phyloP scores from a whole-genome alignment of 2,888 invertebrate genomes.

The Eristalis intricaria region DNA sequence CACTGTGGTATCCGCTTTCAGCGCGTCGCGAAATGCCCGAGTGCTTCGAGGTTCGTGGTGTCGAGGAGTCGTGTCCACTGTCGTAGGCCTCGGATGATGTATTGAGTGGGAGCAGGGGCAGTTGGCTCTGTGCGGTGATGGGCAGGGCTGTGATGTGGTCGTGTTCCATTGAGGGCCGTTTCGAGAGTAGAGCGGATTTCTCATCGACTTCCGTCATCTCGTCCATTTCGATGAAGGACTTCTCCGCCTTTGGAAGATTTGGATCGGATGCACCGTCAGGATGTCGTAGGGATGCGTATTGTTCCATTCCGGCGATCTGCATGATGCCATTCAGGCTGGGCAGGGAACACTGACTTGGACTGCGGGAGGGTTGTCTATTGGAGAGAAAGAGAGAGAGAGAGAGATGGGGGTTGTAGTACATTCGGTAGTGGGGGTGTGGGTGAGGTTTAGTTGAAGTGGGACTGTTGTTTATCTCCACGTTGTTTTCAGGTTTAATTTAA shows the following conservation, averaged over 20 bases:
- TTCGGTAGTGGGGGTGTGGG: neutral
- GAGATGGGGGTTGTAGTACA: neutral
- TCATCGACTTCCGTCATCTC: slow-evolving; percentile 80
- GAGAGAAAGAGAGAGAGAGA: neutral
- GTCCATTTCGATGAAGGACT: slow-evolving; percentile 77
- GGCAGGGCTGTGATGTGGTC: slow-evolving; percentile 77
- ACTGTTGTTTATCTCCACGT: too few species aligned
- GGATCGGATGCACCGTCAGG: slow-evolving; percentile 97
- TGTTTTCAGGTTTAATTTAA: too few species aligned
- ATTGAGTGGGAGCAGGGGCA: slow-evolving; percentile 80
- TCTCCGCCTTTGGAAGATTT: slow-evolving; percentile 84
- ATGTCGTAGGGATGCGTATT: slow-evolving; percentile 89
- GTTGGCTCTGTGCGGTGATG: slow-evolving; percentile 78
- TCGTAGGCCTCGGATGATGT: slow-evolving; percentile 86
- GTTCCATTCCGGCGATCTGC: slow-evolving; percentile 83
- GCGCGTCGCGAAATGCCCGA: slow-evolving; percentile 91
- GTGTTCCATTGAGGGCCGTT: slow-evolving; percentile 77
- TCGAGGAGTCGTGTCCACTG: slow-evolving; percentile 92
- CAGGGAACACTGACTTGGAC: slow-evolving; percentile 81
- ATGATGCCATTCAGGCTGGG: slow-evolving; percentile 86
- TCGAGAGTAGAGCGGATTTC: slow-evolving; percentile 77
- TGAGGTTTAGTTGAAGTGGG: neutral
- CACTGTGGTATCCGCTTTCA: slow-evolving; percentile 95
- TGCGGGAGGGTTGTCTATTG: slow-evolving; percentile 78
- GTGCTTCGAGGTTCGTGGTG: slow-evolving; percentile 90